Base-by-base conservation (phyloP, 2,113 vertebrate genomes). In the Hylia prasina region DNA sequence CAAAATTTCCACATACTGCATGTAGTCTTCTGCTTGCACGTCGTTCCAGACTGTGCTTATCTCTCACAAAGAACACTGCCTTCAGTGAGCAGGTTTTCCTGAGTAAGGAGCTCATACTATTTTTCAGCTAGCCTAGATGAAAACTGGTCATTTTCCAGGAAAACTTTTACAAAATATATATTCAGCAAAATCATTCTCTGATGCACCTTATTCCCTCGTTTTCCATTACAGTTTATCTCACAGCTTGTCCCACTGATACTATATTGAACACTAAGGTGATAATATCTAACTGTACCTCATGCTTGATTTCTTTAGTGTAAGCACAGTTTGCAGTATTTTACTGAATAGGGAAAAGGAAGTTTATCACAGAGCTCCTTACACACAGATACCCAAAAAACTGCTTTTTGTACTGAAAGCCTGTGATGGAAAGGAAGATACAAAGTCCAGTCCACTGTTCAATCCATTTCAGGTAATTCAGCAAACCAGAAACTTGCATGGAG, bases 241-340 rank as follows among this genome's bases (percentile, higher is more conserved):
- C 47, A 80, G 30, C 22, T 77, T 71, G 42, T 91, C 51, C 64
- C n/a, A 71, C 30, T n/a, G 63, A 60, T 93, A 66, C 35, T 88
- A 44, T 54, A 83, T 54, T 75, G 85, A 88, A 86, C 44, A 85
- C 33, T 90, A 37, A 93, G 18, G 20, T 90, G 90, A 90, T 93
- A 92, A 70, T 40, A 93, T 88, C 75, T 95, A 58, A 54, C 85
- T 57, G 25, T 68, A 91, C 30, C 81, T 94, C 82, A 75, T 47
- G 44, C 47, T 90, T 81, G 42, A 77, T 86, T 96, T 90, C 60
- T 83, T 82, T 80, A 86, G 45, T 23, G 51, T 60, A 92, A 91
- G 71, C 42, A 91, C 79, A 92, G 73, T 93, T 91, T 91, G 13
- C 31, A 48, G 47, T 92, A 88, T 90, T 97, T 95, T 79, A 80